Conservation (phyloP, 2,797 vertebrate genomes). For the Notolabrus celidotus region DNA sequence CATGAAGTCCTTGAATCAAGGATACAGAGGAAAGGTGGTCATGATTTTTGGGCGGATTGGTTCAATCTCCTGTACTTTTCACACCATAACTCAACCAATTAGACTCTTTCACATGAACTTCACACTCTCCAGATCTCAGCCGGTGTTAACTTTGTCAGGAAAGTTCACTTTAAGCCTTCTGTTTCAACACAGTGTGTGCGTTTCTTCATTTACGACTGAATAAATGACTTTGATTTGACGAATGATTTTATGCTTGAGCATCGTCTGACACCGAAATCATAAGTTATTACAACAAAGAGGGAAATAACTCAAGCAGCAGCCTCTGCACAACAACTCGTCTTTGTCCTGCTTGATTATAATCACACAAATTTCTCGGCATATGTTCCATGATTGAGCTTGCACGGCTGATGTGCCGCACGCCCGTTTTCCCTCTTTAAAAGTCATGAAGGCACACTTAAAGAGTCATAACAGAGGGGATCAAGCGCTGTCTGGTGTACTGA, state of each 20-base stretch:
- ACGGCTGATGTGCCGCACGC: constrained; percentile 28
- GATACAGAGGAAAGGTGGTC: too few relatives aligned
- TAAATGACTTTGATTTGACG: too few relatives aligned
- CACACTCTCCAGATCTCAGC: too few relatives aligned
- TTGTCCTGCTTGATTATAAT: constrained; percentile 30
- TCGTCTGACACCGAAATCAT: background rate
- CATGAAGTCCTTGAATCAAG: too few relatives aligned
- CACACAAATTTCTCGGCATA: constrained; percentile 38
- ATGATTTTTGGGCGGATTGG: too few relatives aligned
- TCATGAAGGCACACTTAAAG: constrained; percentile 50
- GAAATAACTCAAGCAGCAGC: constrained; percentile 7
- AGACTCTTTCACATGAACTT: too few relatives aligned
- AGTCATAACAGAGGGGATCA: constrained; percentile 21
- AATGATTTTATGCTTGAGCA: background rate
- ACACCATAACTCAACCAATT: too few relatives aligned
- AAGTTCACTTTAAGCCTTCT: too few relatives aligned
- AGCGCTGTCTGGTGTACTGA: constrained; percentile 41
- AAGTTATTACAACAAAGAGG: background rate
- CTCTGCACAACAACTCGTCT: constrained; percentile 2
- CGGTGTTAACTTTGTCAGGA: too few relatives aligned
- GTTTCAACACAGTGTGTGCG: too few relatives aligned
- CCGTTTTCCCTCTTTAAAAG: constrained; percentile 37
- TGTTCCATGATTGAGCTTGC: constrained; percentile 40
- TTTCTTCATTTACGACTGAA: too few relatives aligned
- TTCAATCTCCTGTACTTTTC: too few relatives aligned